phyloP scores from a whole-genome alignment of 2,797 vertebrate genomes.

The Pristis pectinata region DNA sequence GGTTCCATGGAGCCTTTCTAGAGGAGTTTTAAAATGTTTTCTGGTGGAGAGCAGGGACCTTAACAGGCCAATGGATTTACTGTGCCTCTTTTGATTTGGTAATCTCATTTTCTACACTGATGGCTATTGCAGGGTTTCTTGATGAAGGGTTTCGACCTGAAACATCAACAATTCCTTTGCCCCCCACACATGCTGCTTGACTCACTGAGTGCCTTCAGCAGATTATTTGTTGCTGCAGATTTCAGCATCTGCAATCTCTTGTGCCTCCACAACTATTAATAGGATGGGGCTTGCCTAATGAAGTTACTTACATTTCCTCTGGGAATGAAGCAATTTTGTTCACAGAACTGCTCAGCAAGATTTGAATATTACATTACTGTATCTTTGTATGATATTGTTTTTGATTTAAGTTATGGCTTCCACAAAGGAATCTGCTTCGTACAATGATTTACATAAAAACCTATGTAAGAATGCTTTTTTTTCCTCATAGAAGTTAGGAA shows the following conservation, averaged over 20 bases:
- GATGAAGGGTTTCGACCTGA: too few species aligned
- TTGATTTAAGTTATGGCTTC: background rate
- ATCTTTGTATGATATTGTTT: background rate
- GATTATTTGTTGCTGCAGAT: too few species aligned
- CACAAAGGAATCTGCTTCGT: background rate
- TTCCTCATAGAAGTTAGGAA: background rate
- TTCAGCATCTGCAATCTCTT: background rate
- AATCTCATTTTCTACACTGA: too few species aligned
- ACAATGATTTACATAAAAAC: background rate
- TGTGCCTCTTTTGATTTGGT: too few species aligned
- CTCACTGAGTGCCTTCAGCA: too few species aligned
- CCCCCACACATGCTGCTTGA: too few species aligned
- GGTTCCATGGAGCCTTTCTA: background rate
- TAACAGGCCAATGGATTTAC: too few species aligned
- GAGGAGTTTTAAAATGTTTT: too few species aligned
- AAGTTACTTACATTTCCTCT: background rate
- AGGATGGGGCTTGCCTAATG: background rate
- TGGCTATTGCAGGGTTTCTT: too few species aligned
- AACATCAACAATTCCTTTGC: too few species aligned
- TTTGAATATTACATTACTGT: too few species aligned
- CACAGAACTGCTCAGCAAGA: background rate
- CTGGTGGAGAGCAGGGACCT: too few species aligned
- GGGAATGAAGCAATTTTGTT: background rate
- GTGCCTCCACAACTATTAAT: background rate
- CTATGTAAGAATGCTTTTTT: background rate